Percentiles rank a stretch among this genome's conserved stretches.
Evolutionary conservation across 2,888 invertebrate species (phyloP).

Genomic region (Eremobia ochroleuca): DNA sequence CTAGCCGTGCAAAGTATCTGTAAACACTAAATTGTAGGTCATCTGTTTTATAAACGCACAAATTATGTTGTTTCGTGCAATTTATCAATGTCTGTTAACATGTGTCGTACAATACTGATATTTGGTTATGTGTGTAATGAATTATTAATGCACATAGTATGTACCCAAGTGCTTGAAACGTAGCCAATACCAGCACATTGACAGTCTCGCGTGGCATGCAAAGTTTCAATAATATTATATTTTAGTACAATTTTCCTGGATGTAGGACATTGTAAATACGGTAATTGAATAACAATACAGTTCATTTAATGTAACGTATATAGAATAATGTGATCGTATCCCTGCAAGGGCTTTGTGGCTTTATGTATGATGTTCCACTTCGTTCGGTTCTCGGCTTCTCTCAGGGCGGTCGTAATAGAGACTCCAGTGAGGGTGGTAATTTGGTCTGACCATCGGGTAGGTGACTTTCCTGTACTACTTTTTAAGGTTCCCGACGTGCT

Average conservation of each 20-base stretch:
- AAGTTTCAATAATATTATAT: slow-evolving; percentile 12
- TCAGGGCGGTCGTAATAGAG: neutral
- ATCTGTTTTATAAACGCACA: slow-evolving; percentile 35
- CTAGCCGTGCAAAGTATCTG: slow-evolving; percentile 14
- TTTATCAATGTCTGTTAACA: slow-evolving; percentile 43
- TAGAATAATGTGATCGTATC: neutral
- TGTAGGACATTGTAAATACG: neutral
- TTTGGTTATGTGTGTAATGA: slow-evolving; percentile 35
- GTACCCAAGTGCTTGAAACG: slow-evolving; percentile 43
- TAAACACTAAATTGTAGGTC: slow-evolving; percentile 37
- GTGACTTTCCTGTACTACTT: neutral
- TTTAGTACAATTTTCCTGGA: slow-evolving; percentile 23
- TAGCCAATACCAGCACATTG: slow-evolving; percentile 48
- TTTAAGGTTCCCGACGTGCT: neutral
- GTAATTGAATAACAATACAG: slow-evolving; percentile 14
- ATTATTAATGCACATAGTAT: slow-evolving; percentile 31
- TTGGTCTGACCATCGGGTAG: neutral
- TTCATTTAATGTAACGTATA: slow-evolving; percentile 6
- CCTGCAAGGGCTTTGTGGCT: neutral
- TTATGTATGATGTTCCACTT: neutral
- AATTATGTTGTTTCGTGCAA: slow-evolving; percentile 32
- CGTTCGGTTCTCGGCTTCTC: neutral
- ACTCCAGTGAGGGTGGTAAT: neutral
- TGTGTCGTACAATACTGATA: slow-evolving; percentile 36
- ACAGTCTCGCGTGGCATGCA: slow-evolving; percentile 13